Conservation (phyloP, 2,888 invertebrate genomes). For the Aelia acuminata region DNA sequence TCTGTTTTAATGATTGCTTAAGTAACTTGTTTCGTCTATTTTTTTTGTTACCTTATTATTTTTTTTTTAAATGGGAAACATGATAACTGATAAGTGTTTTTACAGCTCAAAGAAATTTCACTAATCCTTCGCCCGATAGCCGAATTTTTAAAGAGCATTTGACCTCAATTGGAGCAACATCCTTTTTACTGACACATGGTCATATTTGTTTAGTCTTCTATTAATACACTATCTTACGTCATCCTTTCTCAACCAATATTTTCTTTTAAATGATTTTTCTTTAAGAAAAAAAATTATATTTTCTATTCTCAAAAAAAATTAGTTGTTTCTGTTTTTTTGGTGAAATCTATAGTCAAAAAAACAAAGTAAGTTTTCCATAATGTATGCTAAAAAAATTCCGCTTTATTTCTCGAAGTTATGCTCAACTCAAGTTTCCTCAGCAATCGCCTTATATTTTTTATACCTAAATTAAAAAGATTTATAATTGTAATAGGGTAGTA, state of each 20-base stretch:
- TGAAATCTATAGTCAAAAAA: too few relatives aligned
- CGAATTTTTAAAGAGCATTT: conserved; percentile 22
- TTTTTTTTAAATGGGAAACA: not conserved
- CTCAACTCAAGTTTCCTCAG: too few relatives aligned
- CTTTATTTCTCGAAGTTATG: too few relatives aligned
- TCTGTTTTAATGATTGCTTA: not conserved
- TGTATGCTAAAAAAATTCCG: too few relatives aligned
- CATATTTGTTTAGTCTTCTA: conserved; percentile 5
- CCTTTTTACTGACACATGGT: conserved; percentile 12
- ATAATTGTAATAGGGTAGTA: too few relatives aligned
- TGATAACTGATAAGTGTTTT: not conserved
- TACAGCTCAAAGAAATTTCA: not conserved
- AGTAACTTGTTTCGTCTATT: not conserved
- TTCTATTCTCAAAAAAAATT: not conserved
- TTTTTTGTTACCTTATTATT: not conserved
- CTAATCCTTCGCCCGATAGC: not conserved
- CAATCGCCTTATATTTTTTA: too few relatives aligned
- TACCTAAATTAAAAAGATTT: too few relatives aligned
- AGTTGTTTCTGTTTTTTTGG: not conserved
- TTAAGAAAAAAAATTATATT: not conserved
- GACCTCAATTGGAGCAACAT: conserved; percentile 12
- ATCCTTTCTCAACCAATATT: not conserved
- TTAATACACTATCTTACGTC: not conserved
- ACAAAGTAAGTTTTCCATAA: too few relatives aligned
- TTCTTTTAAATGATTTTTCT: not conserved